These are phyloP conservation scores for Steinernema carpocapsae DNA, from an alignment of 2,888 invertebrate genomes.

Conservation along the genomic window DNA sequence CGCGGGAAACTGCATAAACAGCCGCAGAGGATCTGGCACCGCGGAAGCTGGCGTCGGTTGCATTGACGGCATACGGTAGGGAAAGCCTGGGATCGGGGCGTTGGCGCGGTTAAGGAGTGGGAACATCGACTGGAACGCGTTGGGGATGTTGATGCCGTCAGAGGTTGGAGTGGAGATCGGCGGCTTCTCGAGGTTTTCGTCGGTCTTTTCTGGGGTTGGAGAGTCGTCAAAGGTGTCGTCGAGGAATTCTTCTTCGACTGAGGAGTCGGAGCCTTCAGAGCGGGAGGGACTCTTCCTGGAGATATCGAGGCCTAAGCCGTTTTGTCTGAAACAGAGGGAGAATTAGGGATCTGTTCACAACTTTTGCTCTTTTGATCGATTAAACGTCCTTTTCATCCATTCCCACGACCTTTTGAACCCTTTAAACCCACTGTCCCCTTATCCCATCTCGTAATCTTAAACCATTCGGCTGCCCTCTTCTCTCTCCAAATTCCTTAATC, in stretches of 20 bases:
- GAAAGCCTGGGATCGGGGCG: constrained; percentile 22
- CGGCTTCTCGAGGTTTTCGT: background rate
- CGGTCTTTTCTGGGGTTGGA: constrained; percentile 9
- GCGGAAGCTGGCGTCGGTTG: background rate
- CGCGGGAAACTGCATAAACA: constrained; percentile 17
- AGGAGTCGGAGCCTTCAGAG: constrained; percentile 21
- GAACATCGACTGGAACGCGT: constrained; percentile 21
- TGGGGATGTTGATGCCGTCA: constrained; percentile 7
- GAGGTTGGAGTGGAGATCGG: background rate
- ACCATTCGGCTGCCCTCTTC: background rate
- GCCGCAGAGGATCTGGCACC: background rate
- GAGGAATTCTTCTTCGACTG: constrained; percentile 21
- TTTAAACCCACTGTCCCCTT: background rate
- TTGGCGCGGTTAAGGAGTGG: constrained; percentile 1
- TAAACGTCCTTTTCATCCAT: background rate
- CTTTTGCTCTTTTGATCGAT: background rate
- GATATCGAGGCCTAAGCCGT: constrained; percentile 1
- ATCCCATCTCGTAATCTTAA: background rate
- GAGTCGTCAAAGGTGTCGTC: constrained; percentile 7
- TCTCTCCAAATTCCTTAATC: constrained; percentile 10
- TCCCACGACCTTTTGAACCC: background rate
- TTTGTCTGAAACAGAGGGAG: constrained; percentile 9
- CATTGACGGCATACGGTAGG: constrained; percentile 24
- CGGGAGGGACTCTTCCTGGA: constrained; percentile 9
- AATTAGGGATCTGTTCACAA: too few relatives aligned